Base-by-base conservation (phyloP, 1,140 invertebrate genomes). In the Danaus melanippus region DNA sequence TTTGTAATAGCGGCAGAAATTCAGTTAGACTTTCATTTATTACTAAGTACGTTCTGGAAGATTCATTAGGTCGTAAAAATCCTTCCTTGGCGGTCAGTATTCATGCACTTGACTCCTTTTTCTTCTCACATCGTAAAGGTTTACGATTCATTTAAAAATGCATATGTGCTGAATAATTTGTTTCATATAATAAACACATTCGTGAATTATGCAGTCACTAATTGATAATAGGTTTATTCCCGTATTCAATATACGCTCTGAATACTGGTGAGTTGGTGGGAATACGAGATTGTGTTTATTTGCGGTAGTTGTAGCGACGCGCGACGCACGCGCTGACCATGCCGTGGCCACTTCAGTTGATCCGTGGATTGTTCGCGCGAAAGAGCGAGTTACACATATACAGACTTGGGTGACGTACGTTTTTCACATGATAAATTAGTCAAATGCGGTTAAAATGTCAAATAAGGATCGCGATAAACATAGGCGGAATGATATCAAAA, bases 271-370 rank as follows among this genome's bases (percentile, higher is more conserved):
- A 52, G 50, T 44, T 51, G 61, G 60, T 66, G 58, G 68, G 67
- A 72, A 71, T 68, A 73, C 76, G 71, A 62, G 68, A 66, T 71
- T 74, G 63, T 78, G 79, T 86, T 84, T 86, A 86, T 86, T 86
- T 86, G 80, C 67, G 78, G 78, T 79, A 65, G 52, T 70, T 70
- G 66, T 56, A 69, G 67, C 62, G 72, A 75, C 71, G 73, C 65
- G 71, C 72, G 74, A 66, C 79, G 78, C 79, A 76, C 73, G 79
- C 76, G 77, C 76, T 60, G 52, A 63, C 70, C 74, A 81, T 74
- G 76, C 76, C 65, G 64, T 63, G 43, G 57, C 66, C 66, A 72
- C 67, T 73, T 80, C 82, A 85, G 82, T 85, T 76, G 72, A 76
- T 73, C 64, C 68, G 67, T 71, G 67, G 51, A 60, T 67, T 32